Evolutionary conservation across 2,113 vertebrate species (phyloP).

Genomic region (Cygnus buccinator): DNA sequence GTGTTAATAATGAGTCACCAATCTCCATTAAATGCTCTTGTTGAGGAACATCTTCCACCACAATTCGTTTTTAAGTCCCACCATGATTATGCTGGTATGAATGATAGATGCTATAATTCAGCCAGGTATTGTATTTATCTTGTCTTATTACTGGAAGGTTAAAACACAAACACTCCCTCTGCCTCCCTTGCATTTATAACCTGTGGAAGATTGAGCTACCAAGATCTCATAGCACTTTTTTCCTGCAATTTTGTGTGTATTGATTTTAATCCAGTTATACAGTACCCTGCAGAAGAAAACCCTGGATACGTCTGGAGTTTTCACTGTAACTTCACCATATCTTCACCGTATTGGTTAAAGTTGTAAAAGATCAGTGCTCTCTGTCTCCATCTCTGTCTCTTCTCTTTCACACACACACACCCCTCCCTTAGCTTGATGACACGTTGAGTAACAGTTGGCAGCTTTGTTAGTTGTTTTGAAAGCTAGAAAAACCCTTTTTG

Average conservation of each 20-base stretch:
- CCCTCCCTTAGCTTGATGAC: background rate
- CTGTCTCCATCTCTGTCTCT: background rate
- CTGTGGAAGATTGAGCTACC: background rate
- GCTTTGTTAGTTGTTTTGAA: constrained; percentile 58
- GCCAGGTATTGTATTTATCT: background rate
- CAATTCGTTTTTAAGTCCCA: background rate
- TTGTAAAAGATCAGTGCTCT: background rate
- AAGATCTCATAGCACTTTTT: background rate
- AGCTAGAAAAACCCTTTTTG: constrained; percentile 44
- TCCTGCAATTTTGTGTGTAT: background rate
- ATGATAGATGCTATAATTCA: background rate
- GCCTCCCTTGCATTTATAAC: background rate
- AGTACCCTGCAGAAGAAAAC: background rate
- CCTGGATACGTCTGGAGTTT: background rate
- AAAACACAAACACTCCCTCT: background rate
- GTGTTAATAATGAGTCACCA: background rate
- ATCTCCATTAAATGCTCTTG: background rate
- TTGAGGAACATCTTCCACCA: background rate
- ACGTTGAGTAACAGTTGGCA: constrained; percentile 60
- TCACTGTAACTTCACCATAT: background rate
- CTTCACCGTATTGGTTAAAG: background rate
- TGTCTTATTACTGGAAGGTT: background rate
- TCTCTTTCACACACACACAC: background rate
- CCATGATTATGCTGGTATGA: background rate
- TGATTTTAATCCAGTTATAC: background rate